phyloP scores from a whole-genome alignment of 1,140 invertebrate species.

The Drosophila busckii region DNA sequence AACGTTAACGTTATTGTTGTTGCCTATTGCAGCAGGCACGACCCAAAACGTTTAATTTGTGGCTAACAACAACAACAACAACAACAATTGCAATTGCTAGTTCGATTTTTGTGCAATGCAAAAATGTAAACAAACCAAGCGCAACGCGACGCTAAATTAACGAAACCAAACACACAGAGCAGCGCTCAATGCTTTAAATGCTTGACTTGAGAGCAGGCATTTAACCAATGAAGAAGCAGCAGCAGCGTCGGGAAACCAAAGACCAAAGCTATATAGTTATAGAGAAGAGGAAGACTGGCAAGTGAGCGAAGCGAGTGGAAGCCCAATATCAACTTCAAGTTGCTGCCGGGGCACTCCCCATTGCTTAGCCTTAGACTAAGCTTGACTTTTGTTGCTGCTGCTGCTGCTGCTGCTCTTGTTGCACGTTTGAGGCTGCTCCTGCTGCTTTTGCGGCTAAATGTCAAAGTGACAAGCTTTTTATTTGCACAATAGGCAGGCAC shows the following conservation, averaged over 20 bases:
- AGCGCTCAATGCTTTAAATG: background rate
- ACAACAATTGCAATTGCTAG: conserved; percentile 24
- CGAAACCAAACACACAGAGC: background rate
- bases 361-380: background rate
- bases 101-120: conserved; percentile 37
- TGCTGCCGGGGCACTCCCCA: conserved; percentile 20
- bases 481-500: conserved; percentile 19
- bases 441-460: conserved; percentile 42
- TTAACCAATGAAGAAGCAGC: no score
- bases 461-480: conserved; percentile 46
- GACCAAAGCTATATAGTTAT: no score
- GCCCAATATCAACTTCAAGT: no score
- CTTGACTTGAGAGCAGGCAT: no score
- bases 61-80: conserved; percentile 13
- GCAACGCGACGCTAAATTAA: conserved; percentile 27
- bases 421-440: conserved; percentile 30
- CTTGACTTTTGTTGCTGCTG: conserved; percentile 18
- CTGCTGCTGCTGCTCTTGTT: no score
- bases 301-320: no score
- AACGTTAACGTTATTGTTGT: conserved; percentile 6
- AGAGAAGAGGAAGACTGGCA: no score
- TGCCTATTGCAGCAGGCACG: conserved; percentile 23
- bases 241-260: no score
- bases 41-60: conserved; percentile 44
- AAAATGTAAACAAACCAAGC: conserved; percentile 36